Base-by-base conservation (phyloP, 2,797 vertebrate species). In the Oreochromis grahami region DNA sequence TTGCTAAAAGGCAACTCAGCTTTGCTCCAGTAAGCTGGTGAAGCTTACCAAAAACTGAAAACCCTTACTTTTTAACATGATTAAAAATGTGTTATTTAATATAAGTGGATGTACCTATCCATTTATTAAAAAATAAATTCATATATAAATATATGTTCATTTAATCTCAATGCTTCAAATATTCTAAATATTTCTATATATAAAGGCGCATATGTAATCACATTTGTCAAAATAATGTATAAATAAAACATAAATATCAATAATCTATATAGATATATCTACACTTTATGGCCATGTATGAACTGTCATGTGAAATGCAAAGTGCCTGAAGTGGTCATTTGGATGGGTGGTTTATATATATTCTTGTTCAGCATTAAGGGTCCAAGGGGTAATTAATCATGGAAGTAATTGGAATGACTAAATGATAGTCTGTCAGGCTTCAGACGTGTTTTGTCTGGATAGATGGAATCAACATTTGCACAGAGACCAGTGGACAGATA, bases 361-460 rank as follows among this genome's bases (percentile, higher is more conserved):
- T 74, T 79, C 52, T 77, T 87, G 84, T 83, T 88, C 87, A 84
- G 80, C 70, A 90, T 83, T 83, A 70, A 70, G 72, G 41, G 36
- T 86, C 60, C 38, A 24, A 26, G n/a, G 56, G 32, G 60, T 81
- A 82, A 89, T 91, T 86, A 91, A 90, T 93, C 88, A 89, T 41
- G 36, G 5, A 50, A 60, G 84, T 86, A 79, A 90, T 19, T 78
- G 74, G 24, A 84, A 83, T 83, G 80, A 74, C 53, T 65, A 76
- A 84, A 84, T 56, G 32, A 87, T 84, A 43, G 56, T 76, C 82
- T 76, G 43, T 78, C 56, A 72, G 56, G 81, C 52, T 82, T 70
- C 52, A 24, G 55, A 80, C 79, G 82, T 89, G 50, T 89, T 90
- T 91, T 81, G 65, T 83, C 36, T 81, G 26, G 29, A 88, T 77